Percentiles rank a stretch among this genome's conserved stretches.
Conservation (phyloP, 2,113 vertebrate genomes). For the Chionodraco myersi region DNA sequence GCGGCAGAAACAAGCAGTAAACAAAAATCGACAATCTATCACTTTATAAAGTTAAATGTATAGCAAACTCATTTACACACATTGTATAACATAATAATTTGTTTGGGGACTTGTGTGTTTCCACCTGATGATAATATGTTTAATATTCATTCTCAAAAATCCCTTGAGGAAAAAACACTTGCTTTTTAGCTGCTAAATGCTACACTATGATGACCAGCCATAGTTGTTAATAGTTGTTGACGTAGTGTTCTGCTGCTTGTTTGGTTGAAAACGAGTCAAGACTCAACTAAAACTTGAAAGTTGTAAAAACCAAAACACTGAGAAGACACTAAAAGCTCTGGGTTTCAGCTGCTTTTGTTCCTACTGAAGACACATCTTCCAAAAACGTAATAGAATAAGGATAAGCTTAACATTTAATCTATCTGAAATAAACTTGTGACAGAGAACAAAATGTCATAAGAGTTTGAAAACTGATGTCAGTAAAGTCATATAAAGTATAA, state of each 20-base stretch:
- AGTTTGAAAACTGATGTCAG: no score
- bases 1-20: neutral
- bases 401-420: neutral
- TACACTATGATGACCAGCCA: neutral
- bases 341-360: neutral
- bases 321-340: neutral
- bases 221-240: no score
- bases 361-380: neutral
- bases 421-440: no score
- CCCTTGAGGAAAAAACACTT: neutral
- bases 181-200: neutral
- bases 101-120: neutral
- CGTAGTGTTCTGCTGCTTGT: neutral
- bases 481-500: neutral
- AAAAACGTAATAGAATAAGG: neutral
- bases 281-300: neutral
- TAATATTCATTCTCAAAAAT: no score
- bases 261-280: neutral
- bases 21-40: neutral
- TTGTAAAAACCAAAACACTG: neutral
- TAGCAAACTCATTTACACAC: neutral
- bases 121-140: no score
- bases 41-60: neutral
- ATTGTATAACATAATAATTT: neutral
- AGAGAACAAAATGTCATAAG: no score